Conservation (phyloP, 2,888 invertebrate genomes). For the Buathra laborator region DNA sequence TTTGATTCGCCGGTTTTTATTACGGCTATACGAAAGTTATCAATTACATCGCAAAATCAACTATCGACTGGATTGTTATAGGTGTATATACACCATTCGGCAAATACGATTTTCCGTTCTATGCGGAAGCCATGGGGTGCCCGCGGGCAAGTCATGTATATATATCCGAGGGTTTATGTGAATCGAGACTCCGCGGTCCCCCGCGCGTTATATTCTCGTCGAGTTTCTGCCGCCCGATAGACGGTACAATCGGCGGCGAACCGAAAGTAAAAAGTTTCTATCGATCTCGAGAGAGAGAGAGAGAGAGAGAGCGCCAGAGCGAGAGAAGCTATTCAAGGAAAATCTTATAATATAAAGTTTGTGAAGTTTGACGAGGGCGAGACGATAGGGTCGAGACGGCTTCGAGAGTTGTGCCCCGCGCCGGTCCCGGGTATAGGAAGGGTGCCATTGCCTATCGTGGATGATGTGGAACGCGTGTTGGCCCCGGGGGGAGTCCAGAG, state of each 20-base stretch:
- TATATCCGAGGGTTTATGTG: constrained; percentile 38
- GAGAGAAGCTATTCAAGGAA: constrained; percentile 40
- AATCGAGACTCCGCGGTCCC: constrained; percentile 18
- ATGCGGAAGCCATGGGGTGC: constrained; percentile 22
- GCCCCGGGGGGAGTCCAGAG: neutral
- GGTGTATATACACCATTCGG: constrained; percentile 2
- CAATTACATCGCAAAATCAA: constrained; percentile 36
- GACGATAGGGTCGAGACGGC: constrained; percentile 64
- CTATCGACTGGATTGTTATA: constrained; percentile 5
- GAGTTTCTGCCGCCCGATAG: constrained; percentile 36
- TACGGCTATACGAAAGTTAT: constrained; percentile 5
- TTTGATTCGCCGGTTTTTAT: constrained; percentile 2
- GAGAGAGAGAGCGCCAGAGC: neutral
- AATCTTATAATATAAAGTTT: constrained; percentile 58
- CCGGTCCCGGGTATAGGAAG: neutral
- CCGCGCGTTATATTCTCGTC: constrained; percentile 41
- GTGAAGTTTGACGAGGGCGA: constrained; percentile 47
- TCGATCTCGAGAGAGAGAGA: constrained; percentile 35
- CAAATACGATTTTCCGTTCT: constrained; percentile 53
- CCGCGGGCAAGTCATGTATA: constrained; percentile 23
- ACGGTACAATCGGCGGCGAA: constrained; percentile 39
- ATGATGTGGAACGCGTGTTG: constrained; percentile 42
- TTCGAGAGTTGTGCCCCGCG: constrained; percentile 38
- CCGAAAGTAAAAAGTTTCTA: constrained; percentile 59
- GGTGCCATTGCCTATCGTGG: neutral